Evolutionary conservation across 2,888 invertebrate species (phyloP), one percentile per base, ranked within the genome.

Genomic region (Trypoxylon attenuatum): DNA sequence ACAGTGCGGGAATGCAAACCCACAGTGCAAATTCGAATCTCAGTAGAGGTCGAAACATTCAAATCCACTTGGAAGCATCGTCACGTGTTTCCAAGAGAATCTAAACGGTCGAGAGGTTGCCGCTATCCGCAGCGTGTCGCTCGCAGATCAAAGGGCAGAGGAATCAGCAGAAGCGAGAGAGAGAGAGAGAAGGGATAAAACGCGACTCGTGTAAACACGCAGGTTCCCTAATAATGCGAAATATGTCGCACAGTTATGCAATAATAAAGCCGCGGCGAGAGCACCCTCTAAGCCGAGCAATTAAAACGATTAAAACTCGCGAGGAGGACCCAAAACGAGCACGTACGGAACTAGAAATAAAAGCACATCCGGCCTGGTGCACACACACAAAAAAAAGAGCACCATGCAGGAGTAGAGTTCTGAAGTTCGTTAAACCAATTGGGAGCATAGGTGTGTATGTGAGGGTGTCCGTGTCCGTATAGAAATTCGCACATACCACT

Each of bases 351-450:
- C 13, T 58, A 43, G 55, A 59, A 64, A 47, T 43, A 27, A 41
- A 18, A 25, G 25, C 39, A 51, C 22, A 21, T 39, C 21, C 27
- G 39, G 45, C 29, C 38, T 5, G 23, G 38, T 19, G 23, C 15
- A 10, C n/a, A 15, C 8, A 41, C 45, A 13, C 33, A 33, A 33
- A 33, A 33, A 27, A 33, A 29, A 33, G 33, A 13, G 33, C 33
- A 33, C n/a, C 33, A 13, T 13, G 33, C n/a, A 10, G n/a, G 33
- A 33, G 49, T 15, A 33, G 3, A 56, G 51, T 50, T 56, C 47
- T 56, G 45, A 64, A 68, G 49, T 59, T 68, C 29, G 59, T 50
- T 59, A 52, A 22, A 50, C 59, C 59, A 68, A 64, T 65, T 65
- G 66, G 50, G n/a, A n/a, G n/a, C n/a, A n/a, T n/a, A n/a, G n/a